Percentiles rank a stretch among this genome's conserved stretches.
phyloP scores from a whole-genome alignment of 2,797 vertebrate genomes.

The Sebastes reedi region DNA sequence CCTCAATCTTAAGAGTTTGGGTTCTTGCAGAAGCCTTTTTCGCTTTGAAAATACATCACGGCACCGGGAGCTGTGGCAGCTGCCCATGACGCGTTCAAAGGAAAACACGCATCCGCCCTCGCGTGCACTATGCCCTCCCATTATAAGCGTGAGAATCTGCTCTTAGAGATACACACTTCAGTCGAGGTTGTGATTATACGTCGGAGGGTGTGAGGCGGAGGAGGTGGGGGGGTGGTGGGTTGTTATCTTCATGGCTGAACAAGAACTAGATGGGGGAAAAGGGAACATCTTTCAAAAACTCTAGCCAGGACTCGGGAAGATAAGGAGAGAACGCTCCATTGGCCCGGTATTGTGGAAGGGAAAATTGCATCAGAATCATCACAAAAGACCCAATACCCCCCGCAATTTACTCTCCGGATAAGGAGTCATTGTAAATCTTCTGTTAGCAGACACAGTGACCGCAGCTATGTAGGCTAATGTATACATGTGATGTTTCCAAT shows the following conservation, averaged over 20 bases:
- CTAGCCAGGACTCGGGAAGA: slow-evolving; percentile 52
- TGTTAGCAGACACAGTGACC: slow-evolving; percentile 55
- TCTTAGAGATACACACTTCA: slow-evolving; percentile 71
- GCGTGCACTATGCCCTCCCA: slow-evolving; percentile 45
- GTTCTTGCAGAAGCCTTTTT: slow-evolving; percentile 9
- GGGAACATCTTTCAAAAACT: slow-evolving; percentile 65
- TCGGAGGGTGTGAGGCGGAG: slow-evolving; percentile 45
- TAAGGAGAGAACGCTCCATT: slow-evolving; percentile 65
- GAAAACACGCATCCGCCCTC: slow-evolving; percentile 38
- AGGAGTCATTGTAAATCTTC: slow-evolving; percentile 63
- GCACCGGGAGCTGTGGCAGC: slow-evolving; percentile 20
- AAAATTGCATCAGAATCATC: slow-evolving; percentile 59
- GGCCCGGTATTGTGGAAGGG: slow-evolving; percentile 53
- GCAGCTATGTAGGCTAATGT: slow-evolving; percentile 32
- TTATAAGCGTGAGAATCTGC: slow-evolving; percentile 67
- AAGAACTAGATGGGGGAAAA: slow-evolving; percentile 62
- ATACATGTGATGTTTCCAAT: neutral
- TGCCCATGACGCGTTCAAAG: slow-evolving; percentile 47
- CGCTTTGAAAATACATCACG: slow-evolving; percentile 54
- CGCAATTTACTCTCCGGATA: slow-evolving; percentile 61
- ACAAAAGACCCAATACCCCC: slow-evolving; percentile 60
- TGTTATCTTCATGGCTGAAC: slow-evolving; percentile 71
- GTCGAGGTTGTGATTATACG: slow-evolving; percentile 66
- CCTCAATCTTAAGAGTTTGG: slow-evolving; percentile 31
- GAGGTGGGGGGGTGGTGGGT: neutral